Evolutionary conservation across 2,888 invertebrate species (phyloP).

Genomic region (Ypsolopha scabrella): DNA sequence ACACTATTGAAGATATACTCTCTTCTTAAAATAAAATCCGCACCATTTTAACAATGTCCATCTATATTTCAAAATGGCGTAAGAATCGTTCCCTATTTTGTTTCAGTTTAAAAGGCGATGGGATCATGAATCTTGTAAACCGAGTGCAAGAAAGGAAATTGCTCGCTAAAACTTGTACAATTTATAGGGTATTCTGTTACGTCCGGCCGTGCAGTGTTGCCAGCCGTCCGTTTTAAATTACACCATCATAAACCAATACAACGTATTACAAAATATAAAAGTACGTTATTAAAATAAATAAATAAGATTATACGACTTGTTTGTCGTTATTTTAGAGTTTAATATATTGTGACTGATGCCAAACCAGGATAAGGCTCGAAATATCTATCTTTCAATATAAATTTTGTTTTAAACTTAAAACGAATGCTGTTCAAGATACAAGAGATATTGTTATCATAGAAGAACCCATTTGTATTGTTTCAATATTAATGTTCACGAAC

Average conservation of each 20-base stretch:
- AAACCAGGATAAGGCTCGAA: too few relatives aligned
- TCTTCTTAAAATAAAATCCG: not conserved
- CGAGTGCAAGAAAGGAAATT: constrained; percentile 39
- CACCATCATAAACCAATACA: not conserved
- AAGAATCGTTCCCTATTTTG: constrained; percentile 19
- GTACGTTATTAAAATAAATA: not conserved
- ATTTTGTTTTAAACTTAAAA: too few relatives aligned
- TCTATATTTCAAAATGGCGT: constrained; percentile 21
- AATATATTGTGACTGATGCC: too few relatives aligned
- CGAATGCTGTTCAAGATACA: too few relatives aligned
- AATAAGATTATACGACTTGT: not conserved
- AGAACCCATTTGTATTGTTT: too few relatives aligned
- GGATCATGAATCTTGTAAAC: constrained; percentile 54
- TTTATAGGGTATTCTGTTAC: constrained; percentile 52
- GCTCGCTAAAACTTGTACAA: constrained; percentile 59
- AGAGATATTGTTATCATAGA: too few relatives aligned
- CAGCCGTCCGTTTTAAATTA: not conserved
- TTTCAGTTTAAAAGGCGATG: constrained; percentile 15
- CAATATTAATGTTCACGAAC: too few relatives aligned
- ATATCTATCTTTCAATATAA: too few relatives aligned
- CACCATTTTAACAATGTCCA: not conserved
- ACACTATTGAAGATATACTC: not conserved
- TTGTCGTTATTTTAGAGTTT: not conserved
- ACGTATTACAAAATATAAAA: not conserved
- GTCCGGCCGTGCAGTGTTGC: constrained; percentile 14